Base-by-base conservation (phyloP, 2,113 vertebrate species). In the Mesembrinibis cayennensis region DNA sequence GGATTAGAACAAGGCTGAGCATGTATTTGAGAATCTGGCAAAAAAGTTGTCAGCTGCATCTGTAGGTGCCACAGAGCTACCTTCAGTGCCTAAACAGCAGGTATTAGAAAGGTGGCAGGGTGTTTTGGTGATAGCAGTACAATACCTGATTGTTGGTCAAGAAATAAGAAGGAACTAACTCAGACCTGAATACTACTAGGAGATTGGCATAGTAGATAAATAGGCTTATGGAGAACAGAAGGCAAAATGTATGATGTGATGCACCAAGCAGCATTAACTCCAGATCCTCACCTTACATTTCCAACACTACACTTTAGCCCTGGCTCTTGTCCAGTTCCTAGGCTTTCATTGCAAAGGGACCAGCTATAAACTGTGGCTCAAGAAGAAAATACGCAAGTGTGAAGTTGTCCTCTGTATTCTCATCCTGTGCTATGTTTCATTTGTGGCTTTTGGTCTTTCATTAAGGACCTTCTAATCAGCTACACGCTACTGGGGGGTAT, bases 351-450 rank as follows among this genome's bases (percentile, higher is more conserved):
- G 52, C 32, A 53, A 29, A 85, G 8, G 15, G 13, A 55, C 40
- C 10, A 42, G n/a, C 20, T 42, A 2, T 17, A 17, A 66, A 66
- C 16, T 13, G 6, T 13, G 9, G 13, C 22, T 84, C 6, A 5
- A 16, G 9, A 1, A 70, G 49, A 76, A 87, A 55, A 61, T 4
- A 26, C 1, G 2, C 9, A 9, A 47, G 1, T 47, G 32, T 77
- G 58, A 65, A 42, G 38, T 17, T 70, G 11, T 47, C 23, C 22
- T 70, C 19, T 55, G 3, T 55, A 32, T 86, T 53, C 16, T 56
- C 3, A 0, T 36, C 36, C 55, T 2, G 0, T 70, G 9, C 8
- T 14, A 8, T 3, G 11, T 56, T 73, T 73, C 2, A 1, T 87
- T 55, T 50, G 62, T 72, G n/a, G 17, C 8, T 83, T 89, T 87